Base-by-base conservation (phyloP, 2,113 vertebrate species). In the Bubo bubo region DNA sequence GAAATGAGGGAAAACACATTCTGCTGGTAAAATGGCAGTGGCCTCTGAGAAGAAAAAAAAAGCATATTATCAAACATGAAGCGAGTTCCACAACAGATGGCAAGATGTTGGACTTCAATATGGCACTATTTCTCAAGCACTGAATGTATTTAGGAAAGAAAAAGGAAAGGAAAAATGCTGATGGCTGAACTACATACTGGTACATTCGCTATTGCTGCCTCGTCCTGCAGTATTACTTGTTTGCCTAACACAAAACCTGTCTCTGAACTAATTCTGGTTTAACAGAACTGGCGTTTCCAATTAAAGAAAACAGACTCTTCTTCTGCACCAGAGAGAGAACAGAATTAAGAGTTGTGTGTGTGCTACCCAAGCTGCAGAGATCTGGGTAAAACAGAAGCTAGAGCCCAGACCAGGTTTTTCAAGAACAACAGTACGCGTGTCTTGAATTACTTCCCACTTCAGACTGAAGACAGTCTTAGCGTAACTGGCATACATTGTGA, bases 1-100 rank as follows among this genome's bases (percentile, higher is more conserved):
- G 99, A 99, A 90, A 99, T 95, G 76, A 99, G 98, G 1, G 96
- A 94, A 93, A 99, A 99, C 0, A 98, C 95, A 0, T 99, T 99
- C 96, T 98, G 98, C 97, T 99, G 99, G 97, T 98, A 98, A 24
- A 96, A 26, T 0, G 95, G 90, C 8, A 97, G 80, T 0, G 96
- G 97, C 73, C 87, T 94, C 90, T 91, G 32, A 47, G 16, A 45
- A 45, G 17, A 45, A 45, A 45, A 45, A 50, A 60, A 47, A 67
- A 83, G 2, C 23, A 72, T 1, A 92, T 3, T 30, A 80, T 45
- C 15, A 85, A 63, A 64, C 20, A 63, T 16, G 14, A 92, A 50
- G 10, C 22, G 77, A 81, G 14, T 35, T 76, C 27, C 50, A 73
- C 34, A 83, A 55, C 6, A 70, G 32, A 76, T 0, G 7, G 6